These are phyloP conservation scores for Syngnathus rostellatus DNA, from an alignment of 2,797 vertebrate genomes.

Conservation along the genomic window DNA sequence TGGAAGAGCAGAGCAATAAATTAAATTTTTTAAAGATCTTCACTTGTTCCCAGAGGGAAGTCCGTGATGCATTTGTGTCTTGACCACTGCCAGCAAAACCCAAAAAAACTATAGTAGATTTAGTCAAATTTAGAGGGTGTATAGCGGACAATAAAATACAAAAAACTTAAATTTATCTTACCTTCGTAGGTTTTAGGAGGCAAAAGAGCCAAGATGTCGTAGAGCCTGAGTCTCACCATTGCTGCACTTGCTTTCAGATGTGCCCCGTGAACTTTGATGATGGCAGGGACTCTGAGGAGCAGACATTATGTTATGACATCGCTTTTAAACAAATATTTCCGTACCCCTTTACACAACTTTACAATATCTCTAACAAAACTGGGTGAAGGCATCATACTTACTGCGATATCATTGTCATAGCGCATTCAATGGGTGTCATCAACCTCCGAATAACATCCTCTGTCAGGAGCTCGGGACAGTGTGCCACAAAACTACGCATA, in stretches of 20 bases:
- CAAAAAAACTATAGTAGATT: background rate
- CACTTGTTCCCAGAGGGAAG: background rate
- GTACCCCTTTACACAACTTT: background rate
- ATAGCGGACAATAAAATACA: too few species aligned
- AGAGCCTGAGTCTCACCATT: slow-evolving; percentile 96
- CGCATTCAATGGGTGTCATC: slow-evolving; percentile 98
- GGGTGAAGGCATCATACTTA: slow-evolving; percentile 67
- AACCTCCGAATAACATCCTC: slow-evolving; percentile 95
- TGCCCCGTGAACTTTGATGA: slow-evolving; percentile 94
- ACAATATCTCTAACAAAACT: background rate
- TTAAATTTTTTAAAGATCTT: slow-evolving; percentile 12
- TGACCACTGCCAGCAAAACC: background rate
- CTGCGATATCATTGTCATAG: slow-evolving; percentile 99
- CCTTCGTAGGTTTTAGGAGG: slow-evolving; percentile 99
- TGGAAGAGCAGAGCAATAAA: slow-evolving; percentile 43
- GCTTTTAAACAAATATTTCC: background rate
- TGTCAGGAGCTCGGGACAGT: slow-evolving; percentile 94
- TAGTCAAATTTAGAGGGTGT: background rate
- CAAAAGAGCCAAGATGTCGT: slow-evolving; percentile 93
- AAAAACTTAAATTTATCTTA: slow-evolving; percentile 43
- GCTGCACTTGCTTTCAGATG: slow-evolving; percentile 98
- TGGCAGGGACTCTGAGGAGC: slow-evolving; percentile 80
- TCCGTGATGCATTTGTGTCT: background rate
- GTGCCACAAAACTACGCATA: slow-evolving; percentile 98
- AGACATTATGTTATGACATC: background rate